Percentiles rank a stretch among this genome's conserved stretches.
Conservation (phyloP, 1,140 invertebrate genomes). For the Anastrepha ludens region DNA sequence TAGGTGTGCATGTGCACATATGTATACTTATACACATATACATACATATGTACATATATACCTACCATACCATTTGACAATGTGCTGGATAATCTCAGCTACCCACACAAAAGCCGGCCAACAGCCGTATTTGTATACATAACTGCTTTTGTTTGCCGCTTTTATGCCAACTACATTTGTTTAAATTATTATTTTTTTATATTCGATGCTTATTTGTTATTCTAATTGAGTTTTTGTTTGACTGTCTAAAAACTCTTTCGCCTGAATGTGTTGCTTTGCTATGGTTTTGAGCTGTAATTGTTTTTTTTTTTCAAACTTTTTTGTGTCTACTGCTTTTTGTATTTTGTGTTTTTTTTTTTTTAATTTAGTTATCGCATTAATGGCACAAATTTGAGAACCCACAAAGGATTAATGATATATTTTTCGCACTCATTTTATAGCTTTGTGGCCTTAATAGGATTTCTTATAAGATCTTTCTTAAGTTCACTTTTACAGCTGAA, state of each 20-base stretch:
- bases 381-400: neutral
- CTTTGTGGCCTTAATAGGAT: neutral
- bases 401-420: neutral
- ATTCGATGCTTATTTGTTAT: conserved; percentile 20
- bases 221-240: neutral
- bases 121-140: neutral
- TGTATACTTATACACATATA: neutral
- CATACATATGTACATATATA: neutral
- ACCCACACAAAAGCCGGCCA: neutral
- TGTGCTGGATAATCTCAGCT: neutral
- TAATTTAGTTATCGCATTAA: neutral
- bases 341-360: too few relatives aligned
- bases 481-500: neutral
- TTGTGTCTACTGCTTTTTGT: neutral
- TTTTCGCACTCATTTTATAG: conserved; percentile 10
- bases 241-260: neutral
- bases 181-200: conserved; percentile 3
- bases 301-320: neutral
- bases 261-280: neutral
- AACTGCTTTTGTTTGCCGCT: neutral
- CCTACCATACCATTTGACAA: neutral
- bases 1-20: too few relatives aligned
- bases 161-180: neutral
- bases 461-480: neutral
- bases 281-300: neutral